These are phyloP conservation scores for Myotis brandtii DNA, from an alignment of 2,113 vertebrate species.

Conservation along the genomic window DNA sequence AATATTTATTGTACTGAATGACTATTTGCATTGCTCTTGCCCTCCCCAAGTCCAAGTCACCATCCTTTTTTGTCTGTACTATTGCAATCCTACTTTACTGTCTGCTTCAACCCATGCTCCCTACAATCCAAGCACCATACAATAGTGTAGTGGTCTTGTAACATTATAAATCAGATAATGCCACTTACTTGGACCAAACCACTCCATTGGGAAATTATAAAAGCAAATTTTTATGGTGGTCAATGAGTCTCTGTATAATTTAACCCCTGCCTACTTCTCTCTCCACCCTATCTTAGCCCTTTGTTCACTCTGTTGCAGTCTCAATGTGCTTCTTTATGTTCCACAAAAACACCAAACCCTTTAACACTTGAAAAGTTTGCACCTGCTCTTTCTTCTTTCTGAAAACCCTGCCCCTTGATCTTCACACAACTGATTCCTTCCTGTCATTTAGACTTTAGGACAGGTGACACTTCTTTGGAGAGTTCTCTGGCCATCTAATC, in stretches of 20 bases:
- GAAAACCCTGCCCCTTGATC: neutral
- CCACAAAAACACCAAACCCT: neutral
- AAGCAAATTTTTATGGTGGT: neutral
- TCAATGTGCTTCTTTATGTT: neutral
- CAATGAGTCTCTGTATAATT: neutral
- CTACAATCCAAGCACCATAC: neutral
- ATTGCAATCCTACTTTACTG: neutral
- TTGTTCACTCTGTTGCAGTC: neutral
- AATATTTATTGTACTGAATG: neutral
- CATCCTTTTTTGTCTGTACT: neutral
- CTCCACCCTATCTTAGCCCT: neutral
- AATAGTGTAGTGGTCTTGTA: neutral
- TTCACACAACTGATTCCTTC: slow-evolving; percentile 1
- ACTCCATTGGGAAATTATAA: neutral
- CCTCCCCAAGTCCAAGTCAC: neutral
- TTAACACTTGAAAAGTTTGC: neutral
- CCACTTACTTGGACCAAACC: neutral
- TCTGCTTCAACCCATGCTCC: neutral
- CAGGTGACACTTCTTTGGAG: neutral
- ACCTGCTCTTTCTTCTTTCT: slow-evolving; percentile 11
- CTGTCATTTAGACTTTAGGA: slow-evolving; percentile 16
- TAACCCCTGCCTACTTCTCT: neutral
- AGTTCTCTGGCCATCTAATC: neutral
- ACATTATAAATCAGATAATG: neutral
- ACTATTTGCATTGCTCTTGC: neutral